Evolutionary conservation across 2,113 vertebrate species (phyloP).

Genomic region (Dicerorhinus sumatrensis): DNA sequence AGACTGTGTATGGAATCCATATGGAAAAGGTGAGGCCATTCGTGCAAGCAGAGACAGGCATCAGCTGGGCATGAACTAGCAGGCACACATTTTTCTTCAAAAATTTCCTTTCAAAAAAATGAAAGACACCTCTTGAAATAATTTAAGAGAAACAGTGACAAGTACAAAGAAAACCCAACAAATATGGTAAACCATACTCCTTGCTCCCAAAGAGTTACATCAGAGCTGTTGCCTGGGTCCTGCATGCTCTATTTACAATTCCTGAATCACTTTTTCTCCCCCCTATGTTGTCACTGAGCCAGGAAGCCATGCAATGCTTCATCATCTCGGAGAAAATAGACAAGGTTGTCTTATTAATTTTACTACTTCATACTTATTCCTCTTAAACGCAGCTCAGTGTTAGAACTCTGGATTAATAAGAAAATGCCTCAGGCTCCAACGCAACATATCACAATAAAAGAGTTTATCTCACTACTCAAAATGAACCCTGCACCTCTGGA

Average conservation of each 20-base stretch:
- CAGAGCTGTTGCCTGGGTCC: rapidly evolving
- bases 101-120: not conserved
- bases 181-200: not conserved
- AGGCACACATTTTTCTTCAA: not conserved
- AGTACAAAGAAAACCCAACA: not conserved
- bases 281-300: rapidly evolving
- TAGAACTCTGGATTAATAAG: not conserved
- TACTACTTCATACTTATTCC: rapidly evolving
- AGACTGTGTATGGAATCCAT: not conserved
- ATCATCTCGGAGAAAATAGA: not conserved
- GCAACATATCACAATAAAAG: not conserved
- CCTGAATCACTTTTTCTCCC: not conserved
- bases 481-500: not conserved
- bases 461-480: not conserved
- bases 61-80: not conserved
- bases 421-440: not conserved
- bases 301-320: rapidly evolving
- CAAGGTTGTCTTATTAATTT: not conserved
- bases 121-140: not conserved
- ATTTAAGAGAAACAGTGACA: not conserved
- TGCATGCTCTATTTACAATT: rapidly evolving
- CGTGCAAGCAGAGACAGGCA: not conserved
- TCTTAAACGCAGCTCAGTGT: not conserved
- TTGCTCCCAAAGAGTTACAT: not conserved
- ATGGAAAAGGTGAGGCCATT: rapidly evolving